Base-by-base conservation (phyloP, 2,888 invertebrate species). In the Drosophila aldrichi region DNA sequence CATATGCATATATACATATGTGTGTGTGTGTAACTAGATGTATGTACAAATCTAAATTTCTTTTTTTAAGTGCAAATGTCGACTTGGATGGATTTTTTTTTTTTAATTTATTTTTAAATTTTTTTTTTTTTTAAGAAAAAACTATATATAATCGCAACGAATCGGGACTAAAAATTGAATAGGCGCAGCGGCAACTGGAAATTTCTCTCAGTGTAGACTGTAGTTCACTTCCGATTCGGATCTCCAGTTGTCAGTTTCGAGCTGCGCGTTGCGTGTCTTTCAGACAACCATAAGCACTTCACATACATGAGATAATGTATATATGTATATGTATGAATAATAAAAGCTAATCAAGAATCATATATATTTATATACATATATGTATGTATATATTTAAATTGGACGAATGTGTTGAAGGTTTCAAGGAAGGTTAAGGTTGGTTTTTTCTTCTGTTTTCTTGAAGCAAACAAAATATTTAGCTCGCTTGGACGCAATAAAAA, bases 31-130 rank as follows among this genome's bases (percentile, higher is more conserved):
- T 65, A 48, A 43, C 44, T 72, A 66, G 66, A 72, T 71, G 54
- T 87, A 81, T 82, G 70, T 88, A 79, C 81, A 79, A 77, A 82
- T 88, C 82, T 82, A 82, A 74, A 55, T 70, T 58, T 64, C 18
- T 18, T 49, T 32, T 32, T 20, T 20, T 79, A 70, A 81, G 86
- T 85, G 81, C 81, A 79, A 82, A 64, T 74, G 86, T 79, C 77
- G 77, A 70, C 57, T 70, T 85, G 81, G 88, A 82, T 82, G 82
- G 88, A 81, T 77, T 25, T 49, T 34, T 32, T 29, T 29, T 48
- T 48, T 6, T 38, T 38, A 16, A 29, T 12, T 36, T 36, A 8
- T 36, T 36, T 12, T 10, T n/a, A n/a, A n/a, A n/a, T n/a, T n/a
- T 34, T 12, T 36, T 36, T 36, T n/a, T n/a, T 10, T 29, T 32